phyloP scores from a whole-genome alignment of 2,113 vertebrate species.

The Kobus ellipsiprymnus region DNA sequence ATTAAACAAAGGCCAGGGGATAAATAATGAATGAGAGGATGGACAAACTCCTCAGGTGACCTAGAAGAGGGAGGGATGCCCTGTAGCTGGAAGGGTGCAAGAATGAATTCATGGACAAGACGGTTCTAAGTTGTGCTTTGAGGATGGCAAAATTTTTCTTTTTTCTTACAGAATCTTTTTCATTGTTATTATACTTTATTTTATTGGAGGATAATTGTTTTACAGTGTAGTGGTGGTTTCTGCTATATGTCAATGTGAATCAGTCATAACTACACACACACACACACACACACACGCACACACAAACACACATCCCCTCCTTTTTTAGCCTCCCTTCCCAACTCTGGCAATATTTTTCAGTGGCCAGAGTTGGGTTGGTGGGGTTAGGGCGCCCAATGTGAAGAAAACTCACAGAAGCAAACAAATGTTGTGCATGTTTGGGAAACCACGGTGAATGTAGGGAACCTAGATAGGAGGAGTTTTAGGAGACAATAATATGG shows the following conservation, averaged over 20 bases:
- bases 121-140: neutral
- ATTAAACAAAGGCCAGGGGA: neutral
- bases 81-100: neutral
- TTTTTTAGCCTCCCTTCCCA: neutral
- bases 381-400: neutral
- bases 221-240: neutral
- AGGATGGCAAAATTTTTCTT: neutral
- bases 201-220: neutral
- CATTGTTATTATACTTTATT: neutral
- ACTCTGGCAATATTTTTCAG: neutral
- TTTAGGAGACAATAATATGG: neutral
- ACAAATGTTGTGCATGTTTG: neutral
- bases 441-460: neutral
- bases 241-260: neutral
- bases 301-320: neutral
- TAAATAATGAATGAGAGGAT: slow-evolving; percentile 9
- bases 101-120: neutral
- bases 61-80: neutral
- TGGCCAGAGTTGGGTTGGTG: neutral
- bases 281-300: no score
- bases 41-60: neutral
- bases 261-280: neutral
- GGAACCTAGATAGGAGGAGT: neutral
- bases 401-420: neutral
- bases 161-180: neutral